These are phyloP conservation scores for Steinernema hermaphroditum DNA, from an alignment of 2,888 invertebrate species.

Conservation along the genomic window DNA sequence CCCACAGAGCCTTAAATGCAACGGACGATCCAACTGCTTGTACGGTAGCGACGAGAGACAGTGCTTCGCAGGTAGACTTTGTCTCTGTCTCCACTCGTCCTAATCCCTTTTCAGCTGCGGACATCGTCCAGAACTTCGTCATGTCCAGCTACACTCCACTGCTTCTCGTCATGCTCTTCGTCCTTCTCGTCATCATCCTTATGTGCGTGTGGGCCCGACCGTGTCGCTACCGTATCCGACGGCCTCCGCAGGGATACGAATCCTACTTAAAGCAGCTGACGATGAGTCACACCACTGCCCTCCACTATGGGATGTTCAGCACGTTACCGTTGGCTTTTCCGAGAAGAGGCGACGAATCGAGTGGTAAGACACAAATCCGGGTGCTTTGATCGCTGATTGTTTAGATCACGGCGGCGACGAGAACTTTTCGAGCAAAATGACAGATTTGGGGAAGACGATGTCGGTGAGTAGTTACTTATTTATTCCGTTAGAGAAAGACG, in stretches of 20 bases:
- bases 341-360: background rate
- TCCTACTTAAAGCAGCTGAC: conserved; percentile 18
- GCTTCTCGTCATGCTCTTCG: conserved; percentile 45
- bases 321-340: conserved; percentile 19
- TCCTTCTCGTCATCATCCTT: conserved; percentile 46
- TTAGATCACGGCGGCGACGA: background rate
- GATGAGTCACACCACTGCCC: conserved; percentile 6
- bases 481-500: background rate
- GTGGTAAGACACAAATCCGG: no score
- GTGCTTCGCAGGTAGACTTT: conserved; percentile 35
- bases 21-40: conserved; percentile 57
- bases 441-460: conserved; percentile 20
- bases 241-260: conserved; percentile 7
- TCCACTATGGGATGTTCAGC: conserved; percentile 27
- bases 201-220: conserved; percentile 47
- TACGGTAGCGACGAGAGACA: conserved; percentile 57
- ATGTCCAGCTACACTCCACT: conserved; percentile 51
- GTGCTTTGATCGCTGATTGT: background rate
- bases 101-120: conserved; percentile 39
- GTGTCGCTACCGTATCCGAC: conserved; percentile 24
- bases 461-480: background rate
- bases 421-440: conserved; percentile 25
- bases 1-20: conserved; percentile 56
- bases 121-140: conserved; percentile 42
- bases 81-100: background rate